A percentile compares a stretch with the other conserved stretches of the same genome.
Evolutionary conservation across 2,888 invertebrate genomes (phyloP).

Genomic region (Pristionchus arcanus): DNA sequence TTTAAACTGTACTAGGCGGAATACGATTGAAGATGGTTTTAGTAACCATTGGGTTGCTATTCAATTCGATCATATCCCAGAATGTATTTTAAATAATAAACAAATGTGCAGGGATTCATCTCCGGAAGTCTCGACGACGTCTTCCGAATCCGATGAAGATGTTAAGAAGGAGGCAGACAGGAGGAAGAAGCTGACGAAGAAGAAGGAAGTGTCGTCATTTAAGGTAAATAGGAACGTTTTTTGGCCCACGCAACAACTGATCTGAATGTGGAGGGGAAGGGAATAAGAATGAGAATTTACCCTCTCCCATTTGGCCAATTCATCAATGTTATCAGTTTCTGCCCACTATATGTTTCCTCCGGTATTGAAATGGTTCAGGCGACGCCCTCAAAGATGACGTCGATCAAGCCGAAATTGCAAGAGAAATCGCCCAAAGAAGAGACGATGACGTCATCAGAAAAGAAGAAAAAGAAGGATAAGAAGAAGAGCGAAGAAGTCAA

Average conservation of each 20-base stretch:
- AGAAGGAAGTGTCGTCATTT: constrained; percentile 8
- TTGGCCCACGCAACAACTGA: no score
- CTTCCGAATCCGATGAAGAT: not conserved
- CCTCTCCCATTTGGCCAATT: no score
- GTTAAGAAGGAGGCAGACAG: not conserved
- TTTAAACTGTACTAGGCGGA: no score
- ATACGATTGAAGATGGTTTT: no score
- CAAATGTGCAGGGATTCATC: not conserved
- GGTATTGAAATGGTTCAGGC: no score
- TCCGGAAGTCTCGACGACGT: constrained; percentile 19
- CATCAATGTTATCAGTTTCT: no score
- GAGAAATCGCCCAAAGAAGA: not conserved
- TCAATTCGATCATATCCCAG: not conserved
- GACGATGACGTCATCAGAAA: not conserved
- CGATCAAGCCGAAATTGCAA: not conserved
- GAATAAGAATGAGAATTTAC: no score
- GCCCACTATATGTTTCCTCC: no score
- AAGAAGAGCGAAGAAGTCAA: constrained; percentile 9
- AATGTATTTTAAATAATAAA: not conserved
- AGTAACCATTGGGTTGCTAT: not conserved
- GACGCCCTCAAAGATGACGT: not conserved
- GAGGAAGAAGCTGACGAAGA: not conserved
- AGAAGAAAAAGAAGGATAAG: not conserved
- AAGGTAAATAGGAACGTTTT: not conserved
- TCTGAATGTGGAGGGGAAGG: no score